Base-by-base conservation (phyloP, 2,888 invertebrate species). In the Trichopoda pennipes region DNA sequence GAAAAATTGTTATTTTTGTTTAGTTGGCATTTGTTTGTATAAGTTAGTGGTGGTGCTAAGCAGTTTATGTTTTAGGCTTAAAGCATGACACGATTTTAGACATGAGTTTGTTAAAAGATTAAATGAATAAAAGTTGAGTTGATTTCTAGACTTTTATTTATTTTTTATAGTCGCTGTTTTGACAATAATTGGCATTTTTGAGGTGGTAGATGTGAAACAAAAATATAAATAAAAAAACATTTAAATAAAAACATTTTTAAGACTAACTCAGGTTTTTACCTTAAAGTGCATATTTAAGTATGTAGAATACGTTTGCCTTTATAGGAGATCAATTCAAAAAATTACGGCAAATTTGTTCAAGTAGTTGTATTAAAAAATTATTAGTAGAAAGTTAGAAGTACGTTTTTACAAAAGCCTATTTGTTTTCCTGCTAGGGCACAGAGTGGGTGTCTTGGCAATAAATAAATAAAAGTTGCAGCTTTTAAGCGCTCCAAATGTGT, bases 21-120 rank as follows among this genome's bases (percentile, higher is more conserved):
- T 28, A 63, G 28, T n/a, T 35, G 32, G 35, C 9, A 10, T 35
- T 10, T 58, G 21, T 3, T 69, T 42, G 63, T 42, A 35, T 23
- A 38, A n/a, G 16, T 21, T 61, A 19, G 51, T 68, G 51, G 32
- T 76, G 68, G 68, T 73, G 69, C 60, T 55, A 66, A 61, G 23
- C 64, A 58, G 17, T 79, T 66, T 79, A 42, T 53, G 64, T 68
- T 75, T 75, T 72, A 79, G 70, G 77, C 75, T 84, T 72, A 53
- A 74, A 73, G 79, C 78, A 75, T 84, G 84, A 81, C 84, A 84
- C 81, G 84, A 78, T 84, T 76, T 73, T 51, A 64, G 74, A 78
- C 80, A 80, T 78, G 55, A 77, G 73, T 51, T 74, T 73, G 35
- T 38, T 58, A 70, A 66, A 75, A 78, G 75, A 75, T 82, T 79